Percentiles rank a stretch among this genome's conserved stretches.
Conservation (phyloP, 1,140 invertebrate genomes). For the Micrasema longulum region DNA sequence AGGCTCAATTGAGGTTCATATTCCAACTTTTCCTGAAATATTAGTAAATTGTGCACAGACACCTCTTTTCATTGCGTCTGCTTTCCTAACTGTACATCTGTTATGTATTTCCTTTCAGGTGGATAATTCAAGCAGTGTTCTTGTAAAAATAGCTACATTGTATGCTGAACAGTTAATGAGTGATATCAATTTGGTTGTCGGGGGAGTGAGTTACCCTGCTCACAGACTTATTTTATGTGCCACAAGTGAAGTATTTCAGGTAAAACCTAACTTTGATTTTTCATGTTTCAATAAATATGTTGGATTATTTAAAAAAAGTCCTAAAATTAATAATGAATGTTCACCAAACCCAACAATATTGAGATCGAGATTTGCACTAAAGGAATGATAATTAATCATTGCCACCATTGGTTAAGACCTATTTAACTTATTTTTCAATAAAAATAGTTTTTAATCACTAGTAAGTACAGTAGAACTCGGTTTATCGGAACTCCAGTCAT, state of each 20-base stretch:
- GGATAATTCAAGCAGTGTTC: conserved; percentile 83
- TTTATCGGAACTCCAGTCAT: too few relatives aligned
- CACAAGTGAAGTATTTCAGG: conserved; percentile 95
- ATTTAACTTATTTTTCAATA: too few relatives aligned
- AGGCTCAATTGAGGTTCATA: conserved; percentile 39
- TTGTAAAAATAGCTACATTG: conserved; percentile 84
- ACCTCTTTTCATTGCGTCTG: too few relatives aligned
- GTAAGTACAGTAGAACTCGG: too few relatives aligned
- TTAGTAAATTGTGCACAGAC: too few relatives aligned
- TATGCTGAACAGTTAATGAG: conserved; percentile 88
- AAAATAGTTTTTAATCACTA: too few relatives aligned
- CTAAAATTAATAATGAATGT: conserved; percentile 1
- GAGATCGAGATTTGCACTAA: too few relatives aligned
- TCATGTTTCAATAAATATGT: not conserved
- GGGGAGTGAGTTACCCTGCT: conserved; percentile 84
- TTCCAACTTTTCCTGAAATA: too few relatives aligned
- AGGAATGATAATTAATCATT: too few relatives aligned
- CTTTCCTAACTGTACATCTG: not conserved
- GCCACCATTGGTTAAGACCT: too few relatives aligned
- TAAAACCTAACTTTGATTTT: conserved; percentile 57
- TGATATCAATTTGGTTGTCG: conserved; percentile 86
- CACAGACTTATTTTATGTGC: conserved; percentile 94
- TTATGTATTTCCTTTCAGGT: conserved; percentile 67
- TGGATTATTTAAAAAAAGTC: too few relatives aligned
- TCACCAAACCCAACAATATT: too few relatives aligned